Conservation (phyloP, 2,797 vertebrate species). For the Enteromius afrohamiltoni region DNA sequence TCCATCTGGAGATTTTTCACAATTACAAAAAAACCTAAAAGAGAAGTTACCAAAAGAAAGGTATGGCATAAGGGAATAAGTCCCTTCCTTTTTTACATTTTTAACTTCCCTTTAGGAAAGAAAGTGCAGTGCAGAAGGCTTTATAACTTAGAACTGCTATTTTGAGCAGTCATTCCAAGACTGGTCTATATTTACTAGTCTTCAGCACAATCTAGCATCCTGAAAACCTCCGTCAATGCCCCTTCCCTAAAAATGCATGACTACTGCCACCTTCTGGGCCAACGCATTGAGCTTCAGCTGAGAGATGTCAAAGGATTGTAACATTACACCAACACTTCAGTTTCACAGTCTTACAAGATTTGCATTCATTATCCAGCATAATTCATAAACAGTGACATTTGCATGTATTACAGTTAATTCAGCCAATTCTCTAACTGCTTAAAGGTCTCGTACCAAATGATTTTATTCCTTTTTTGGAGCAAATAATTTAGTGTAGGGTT, state of each 20-base stretch:
- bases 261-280: slow-evolving; percentile 56
- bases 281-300: background rate
- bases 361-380: background rate
- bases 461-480: slow-evolving; percentile 37
- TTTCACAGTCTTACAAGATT: background rate
- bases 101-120: background rate
- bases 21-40: background rate
- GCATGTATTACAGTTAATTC: slow-evolving; percentile 21
- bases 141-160: background rate
- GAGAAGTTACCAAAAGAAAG: too few relatives aligned
- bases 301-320: background rate
- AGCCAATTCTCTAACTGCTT: slow-evolving; percentile 34
- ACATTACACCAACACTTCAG: background rate
- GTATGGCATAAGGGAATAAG: background rate
- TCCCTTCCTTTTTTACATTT: background rate
- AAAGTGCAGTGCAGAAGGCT: background rate
- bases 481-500: slow-evolving; percentile 59
- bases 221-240: background rate
- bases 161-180: background rate
- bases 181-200: background rate
- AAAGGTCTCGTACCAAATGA: slow-evolving; percentile 13
- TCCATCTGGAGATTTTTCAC: background rate
- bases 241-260: slow-evolving; percentile 1
- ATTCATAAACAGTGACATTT: slow-evolving; percentile 16
- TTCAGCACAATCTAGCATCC: background rate